Conservation (phyloP, 2,888 invertebrate species). For the Pristionchus arcanus region DNA sequence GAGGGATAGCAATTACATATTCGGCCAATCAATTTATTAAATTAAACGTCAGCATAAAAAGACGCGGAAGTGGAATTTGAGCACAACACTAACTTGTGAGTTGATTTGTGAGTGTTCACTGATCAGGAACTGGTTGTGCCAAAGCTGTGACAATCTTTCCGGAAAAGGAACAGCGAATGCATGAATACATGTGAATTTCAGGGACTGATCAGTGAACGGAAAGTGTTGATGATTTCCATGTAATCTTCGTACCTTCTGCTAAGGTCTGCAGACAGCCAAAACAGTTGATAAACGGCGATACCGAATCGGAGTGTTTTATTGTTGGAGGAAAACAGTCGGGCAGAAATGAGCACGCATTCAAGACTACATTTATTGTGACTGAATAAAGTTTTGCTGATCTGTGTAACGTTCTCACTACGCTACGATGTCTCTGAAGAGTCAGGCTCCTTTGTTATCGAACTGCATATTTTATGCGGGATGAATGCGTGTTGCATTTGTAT, state of each 20-base stretch:
- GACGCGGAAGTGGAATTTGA: no score
- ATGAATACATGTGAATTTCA: constrained; percentile 13
- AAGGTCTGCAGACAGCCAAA: background rate
- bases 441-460: background rate
- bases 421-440: background rate
- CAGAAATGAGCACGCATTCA: background rate
- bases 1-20: no score
- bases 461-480: no score
- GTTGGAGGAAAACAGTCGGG: background rate
- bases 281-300: background rate
- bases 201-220: background rate
- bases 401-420: background rate
- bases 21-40: no score
- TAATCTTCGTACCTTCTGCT: background rate
- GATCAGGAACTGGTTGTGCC: background rate
- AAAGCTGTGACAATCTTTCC: background rate
- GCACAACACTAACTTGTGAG: no score
- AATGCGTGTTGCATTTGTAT: no score
- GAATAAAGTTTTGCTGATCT: no score
- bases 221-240: background rate
- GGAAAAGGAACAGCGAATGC: background rate
- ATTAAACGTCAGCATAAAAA: no score
- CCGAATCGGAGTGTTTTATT: background rate
- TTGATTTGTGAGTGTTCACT: background rate
- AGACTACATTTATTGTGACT: no score